Base-by-base conservation (phyloP, 2,888 invertebrate species). In the Cheiracanthium punctorium region DNA sequence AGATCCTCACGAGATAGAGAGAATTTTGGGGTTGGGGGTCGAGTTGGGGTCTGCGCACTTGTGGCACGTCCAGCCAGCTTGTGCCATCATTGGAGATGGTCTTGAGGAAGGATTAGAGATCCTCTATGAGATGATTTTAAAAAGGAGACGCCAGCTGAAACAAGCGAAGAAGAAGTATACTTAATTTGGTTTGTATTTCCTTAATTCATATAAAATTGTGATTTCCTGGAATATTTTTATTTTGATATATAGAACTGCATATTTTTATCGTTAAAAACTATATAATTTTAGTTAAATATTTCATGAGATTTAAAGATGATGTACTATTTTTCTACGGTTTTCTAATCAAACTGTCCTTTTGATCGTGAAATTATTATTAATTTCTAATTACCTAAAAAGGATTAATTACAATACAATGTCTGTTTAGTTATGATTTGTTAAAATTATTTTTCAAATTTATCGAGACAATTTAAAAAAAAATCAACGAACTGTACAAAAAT, bases 31-130 rank as follows among this genome's bases (percentile, higher is more conserved):
- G 0, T 93, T 98, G 77, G 94, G 95, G 90, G 33, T 73, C 1
- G 98, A 98, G 92, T 92, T 98, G 88, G 94, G 95, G 32, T 90
- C 91, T 12, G 92, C 93, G 43, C 95, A 95, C 90, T 93, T 95
- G 88, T 97, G 96, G 95, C 95, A 96, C 91, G 96, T 98, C 79
- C 97, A 98, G 91, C 97, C 98, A 0, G 97, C 98, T 0, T 99
- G 98, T 92, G 98, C 98, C 90, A 96, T 98, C 91, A 98, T 97
- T 32, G 98, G 98, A 8, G 98, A 98, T 91, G 98, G 98, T 14
- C 94, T 99, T 14, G 97, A 97, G 92, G 98, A 98, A 91, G 98
- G 98, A 12, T 94, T 98, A 89, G 98, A 98, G 92, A 96, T 95
- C 14, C 93, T 98, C 81, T 98, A 98, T 92, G 97, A 98, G 91